Evolutionary conservation across 2,113 vertebrate genomes (phyloP).

Genomic region (Tyto alba): DNA sequence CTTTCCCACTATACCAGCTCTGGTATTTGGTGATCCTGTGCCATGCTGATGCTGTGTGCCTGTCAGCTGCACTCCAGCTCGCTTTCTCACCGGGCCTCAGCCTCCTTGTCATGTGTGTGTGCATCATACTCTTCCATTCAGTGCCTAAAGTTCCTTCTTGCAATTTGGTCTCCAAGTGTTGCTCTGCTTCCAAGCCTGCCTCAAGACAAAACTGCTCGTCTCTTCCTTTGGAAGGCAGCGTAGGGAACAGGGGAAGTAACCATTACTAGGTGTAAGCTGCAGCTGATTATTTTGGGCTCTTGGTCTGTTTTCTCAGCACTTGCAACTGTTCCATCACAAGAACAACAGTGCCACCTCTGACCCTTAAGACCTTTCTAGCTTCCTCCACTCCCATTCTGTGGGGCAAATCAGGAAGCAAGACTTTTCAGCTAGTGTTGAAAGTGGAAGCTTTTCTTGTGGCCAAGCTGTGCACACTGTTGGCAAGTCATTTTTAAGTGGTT

Average conservation of each 20-base stretch:
- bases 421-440: neutral
- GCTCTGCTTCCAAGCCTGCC: neutral
- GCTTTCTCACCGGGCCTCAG: neutral
- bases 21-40: neutral
- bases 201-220: neutral
- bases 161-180: neutral
- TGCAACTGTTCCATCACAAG: neutral
- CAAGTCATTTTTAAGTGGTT: neutral
- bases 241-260: neutral
- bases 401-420: neutral
- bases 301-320: neutral
- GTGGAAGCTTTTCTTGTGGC: neutral
- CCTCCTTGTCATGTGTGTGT: neutral
- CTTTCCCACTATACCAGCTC: neutral
- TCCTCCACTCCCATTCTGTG: neutral
- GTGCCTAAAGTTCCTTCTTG: neutral
- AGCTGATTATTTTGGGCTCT: neutral
- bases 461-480: rapidly evolving
- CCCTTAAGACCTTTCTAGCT: neutral
- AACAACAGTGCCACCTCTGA: neutral
- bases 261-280: neutral
- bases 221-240: neutral
- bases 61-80: neutral
- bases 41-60: neutral
- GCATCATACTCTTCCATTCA: neutral